These are phyloP conservation scores for Drosophila heteroneura DNA, from an alignment of 2,888 invertebrate genomes.

Conservation along the genomic window DNA sequence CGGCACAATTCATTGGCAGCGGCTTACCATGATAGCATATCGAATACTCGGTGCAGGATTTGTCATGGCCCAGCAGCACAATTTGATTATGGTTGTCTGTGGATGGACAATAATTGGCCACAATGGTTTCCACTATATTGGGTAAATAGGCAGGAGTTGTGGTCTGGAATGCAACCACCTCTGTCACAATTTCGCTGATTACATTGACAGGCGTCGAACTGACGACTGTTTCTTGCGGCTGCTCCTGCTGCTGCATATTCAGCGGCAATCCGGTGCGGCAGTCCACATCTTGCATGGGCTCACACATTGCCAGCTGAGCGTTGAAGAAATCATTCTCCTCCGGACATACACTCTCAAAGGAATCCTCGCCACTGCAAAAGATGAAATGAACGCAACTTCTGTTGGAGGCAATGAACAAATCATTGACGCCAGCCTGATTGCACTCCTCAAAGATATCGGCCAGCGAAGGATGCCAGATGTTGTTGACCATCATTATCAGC, in stretches of 20 bases:
- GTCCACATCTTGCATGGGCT: conserved; percentile 61
- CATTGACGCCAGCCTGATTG: conserved; percentile 14
- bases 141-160: neutral
- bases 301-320: conserved; percentile 61
- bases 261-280: conserved; percentile 54
- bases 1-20: conserved; percentile 77
- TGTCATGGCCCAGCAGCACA: conserved; percentile 68
- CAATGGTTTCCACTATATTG: conserved; percentile 15
- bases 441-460: conserved; percentile 66
- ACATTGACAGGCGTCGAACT: neutral
- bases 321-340: conserved; percentile 72
- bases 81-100: conserved; percentile 68
- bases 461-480: neutral
- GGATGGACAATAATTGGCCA: conserved; percentile 66
- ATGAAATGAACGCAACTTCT: conserved; percentile 75
- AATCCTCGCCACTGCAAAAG: conserved; percentile 76
- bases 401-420: conserved; percentile 60
- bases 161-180: neutral
- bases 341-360: conserved; percentile 76
- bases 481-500: conserved; percentile 18
- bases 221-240: neutral
- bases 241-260: neutral
- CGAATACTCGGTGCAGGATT: conserved; percentile 81
- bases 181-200: neutral
- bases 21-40: conserved; percentile 77